Evolutionary conservation across 2,888 invertebrate genomes (phyloP), one percentile per base, ranked within the genome.

Genomic region (Lutraria lutraria): DNA sequence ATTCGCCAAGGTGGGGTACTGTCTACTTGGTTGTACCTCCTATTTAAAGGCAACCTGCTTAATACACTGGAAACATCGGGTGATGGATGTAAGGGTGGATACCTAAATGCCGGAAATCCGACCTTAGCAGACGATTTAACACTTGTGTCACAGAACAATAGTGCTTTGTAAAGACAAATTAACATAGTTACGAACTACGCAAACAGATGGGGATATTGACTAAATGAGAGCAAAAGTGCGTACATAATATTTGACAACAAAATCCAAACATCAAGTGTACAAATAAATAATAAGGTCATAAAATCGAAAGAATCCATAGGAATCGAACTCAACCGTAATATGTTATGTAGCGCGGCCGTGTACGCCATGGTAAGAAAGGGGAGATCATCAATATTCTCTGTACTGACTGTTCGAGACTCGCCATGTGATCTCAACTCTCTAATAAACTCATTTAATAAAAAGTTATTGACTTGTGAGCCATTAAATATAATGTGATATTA

Each of bases 81-180:
- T 15, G 52, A 85, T n/a, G 84, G 84, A 21, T 43, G 21, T 21
- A n/a, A 25, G 16, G 15, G 34, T 21, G 84, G 84, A 16, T 25
- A 13, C 3, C 34, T 72, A 8, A 12, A 72, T 13, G 34, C 29
- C 16, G 84, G 84, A 19, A 84, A 85, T n/a, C 85, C 85, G 19
- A 85, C 72, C 0, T 79, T 85, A 13, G 85, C 76, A 53, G 85
- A 76, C 54, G 85, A 85, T 16, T 54, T 85, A 19, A 85, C 79
- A 4, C 25, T 79, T n/a, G 0, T 79, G 13, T 52, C 31, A 10
- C 25, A 16, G 6, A 68, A 34, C 29, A n/a, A 34, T 16, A 21
- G 0, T 25, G 25, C 85, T 6, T 25, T 79, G 3, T 16, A 85
- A n/a, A 0, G 13, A 15, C 68, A 68, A 13, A 29, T 68, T n/a